phyloP scores from a whole-genome alignment of 2,797 vertebrate species.

The Potorous gilbertii region DNA sequence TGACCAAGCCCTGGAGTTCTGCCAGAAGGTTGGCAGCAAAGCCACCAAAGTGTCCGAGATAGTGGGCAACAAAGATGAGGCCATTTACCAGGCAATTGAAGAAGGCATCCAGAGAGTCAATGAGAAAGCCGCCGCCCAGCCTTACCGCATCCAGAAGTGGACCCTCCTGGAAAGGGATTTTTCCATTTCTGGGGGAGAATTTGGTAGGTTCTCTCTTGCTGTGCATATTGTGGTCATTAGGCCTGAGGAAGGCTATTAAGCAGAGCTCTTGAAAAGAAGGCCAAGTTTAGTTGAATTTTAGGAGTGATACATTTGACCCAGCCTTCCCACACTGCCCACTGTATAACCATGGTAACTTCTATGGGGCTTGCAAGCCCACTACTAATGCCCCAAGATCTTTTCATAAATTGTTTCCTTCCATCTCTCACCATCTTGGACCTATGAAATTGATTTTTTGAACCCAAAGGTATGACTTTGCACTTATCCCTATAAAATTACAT shows the following conservation, averaged over 20 bases:
- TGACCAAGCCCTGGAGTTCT: conserved; percentile 88
- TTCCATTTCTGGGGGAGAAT: conserved; percentile 91
- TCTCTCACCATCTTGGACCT: neutral
- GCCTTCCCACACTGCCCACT: neutral
- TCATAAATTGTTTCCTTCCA: neutral
- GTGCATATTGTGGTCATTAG: neutral
- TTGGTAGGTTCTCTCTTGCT: conserved; percentile 84
- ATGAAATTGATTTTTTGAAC: neutral
- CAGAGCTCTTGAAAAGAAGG: neutral
- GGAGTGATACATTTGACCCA: neutral
- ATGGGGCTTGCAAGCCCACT: neutral
- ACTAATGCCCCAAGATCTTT: neutral
- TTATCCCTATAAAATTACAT: neutral
- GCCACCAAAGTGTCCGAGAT: conserved; percentile 89
- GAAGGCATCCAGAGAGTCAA: conserved; percentile 90
- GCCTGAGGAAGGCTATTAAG: neutral
- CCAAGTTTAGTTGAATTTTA: neutral
- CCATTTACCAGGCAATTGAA: conserved; percentile 87
- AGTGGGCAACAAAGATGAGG: conserved; percentile 82
- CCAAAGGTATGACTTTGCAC: neutral
- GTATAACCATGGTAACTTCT: neutral
- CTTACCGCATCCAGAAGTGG: conserved; percentile 92
- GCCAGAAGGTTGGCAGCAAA: conserved; percentile 87
- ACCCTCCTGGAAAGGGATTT: conserved; percentile 89
- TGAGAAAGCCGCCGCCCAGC: conserved; percentile 84